phyloP scores from a whole-genome alignment of 1,140 invertebrate species.

The Caenorhabditis elegans region DNA sequence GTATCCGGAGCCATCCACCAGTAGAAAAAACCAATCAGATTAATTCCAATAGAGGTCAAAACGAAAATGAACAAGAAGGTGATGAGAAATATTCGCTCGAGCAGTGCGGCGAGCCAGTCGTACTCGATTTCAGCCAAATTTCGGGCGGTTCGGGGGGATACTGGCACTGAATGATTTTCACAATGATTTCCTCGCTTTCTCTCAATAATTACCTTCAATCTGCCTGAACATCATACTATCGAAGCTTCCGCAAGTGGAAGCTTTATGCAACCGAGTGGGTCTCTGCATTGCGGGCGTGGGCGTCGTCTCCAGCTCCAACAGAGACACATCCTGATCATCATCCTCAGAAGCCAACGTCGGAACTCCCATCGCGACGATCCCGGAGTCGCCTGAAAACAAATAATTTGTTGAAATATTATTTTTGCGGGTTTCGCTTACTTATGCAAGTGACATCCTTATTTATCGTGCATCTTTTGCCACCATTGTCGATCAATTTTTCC shows the following conservation, averaged over 20 bases:
- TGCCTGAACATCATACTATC: slow-evolving; percentile 38
- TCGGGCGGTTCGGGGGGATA: slow-evolving; percentile 49
- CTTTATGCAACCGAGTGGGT: neutral
- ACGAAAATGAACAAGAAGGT: slow-evolving; percentile 59
- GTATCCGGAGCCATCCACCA: slow-evolving; percentile 49
- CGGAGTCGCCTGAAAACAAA: slow-evolving; percentile 5
- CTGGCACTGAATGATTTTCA: slow-evolving; percentile 17
- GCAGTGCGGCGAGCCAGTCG: slow-evolving; percentile 63
- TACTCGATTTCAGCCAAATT: slow-evolving; percentile 63
- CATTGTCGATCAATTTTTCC: neutral
- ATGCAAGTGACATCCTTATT: slow-evolving; percentile 40
- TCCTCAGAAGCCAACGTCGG: neutral
- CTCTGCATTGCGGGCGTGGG: neutral
- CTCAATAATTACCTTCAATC: neutral
- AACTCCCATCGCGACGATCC: slow-evolving; percentile 7
- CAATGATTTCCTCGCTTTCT: neutral
- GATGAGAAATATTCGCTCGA: slow-evolving; percentile 62
- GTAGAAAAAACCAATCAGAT: slow-evolving; percentile 57
- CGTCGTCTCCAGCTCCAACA: neutral
- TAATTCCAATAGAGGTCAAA: slow-evolving; percentile 59
- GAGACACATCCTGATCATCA: neutral
- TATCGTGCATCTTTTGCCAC: slow-evolving; percentile 28
- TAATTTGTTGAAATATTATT: no score
- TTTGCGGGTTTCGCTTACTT: neutral
- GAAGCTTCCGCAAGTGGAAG: slow-evolving; percentile 37